phyloP scores from a whole-genome alignment of 2,113 vertebrate genomes.

The Chaetorhynchus papuensis region DNA sequence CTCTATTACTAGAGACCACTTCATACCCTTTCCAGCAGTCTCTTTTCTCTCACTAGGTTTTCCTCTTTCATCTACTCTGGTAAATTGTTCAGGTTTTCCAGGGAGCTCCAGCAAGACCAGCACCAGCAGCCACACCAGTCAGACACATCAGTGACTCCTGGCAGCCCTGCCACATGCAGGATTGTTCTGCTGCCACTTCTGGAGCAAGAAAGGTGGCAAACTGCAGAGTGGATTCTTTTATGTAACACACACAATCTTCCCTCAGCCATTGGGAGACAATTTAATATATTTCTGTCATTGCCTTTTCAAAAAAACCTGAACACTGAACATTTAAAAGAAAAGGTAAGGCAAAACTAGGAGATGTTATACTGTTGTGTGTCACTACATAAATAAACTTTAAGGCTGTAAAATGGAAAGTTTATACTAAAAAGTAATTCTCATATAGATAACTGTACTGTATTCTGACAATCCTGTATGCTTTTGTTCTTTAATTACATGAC shows the following conservation, averaged over 20 bases:
- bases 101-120: neutral
- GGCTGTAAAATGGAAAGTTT: neutral
- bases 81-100: neutral
- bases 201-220: neutral
- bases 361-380: neutral
- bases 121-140: neutral
- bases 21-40: neutral
- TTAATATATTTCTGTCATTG: neutral
- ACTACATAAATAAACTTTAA: neutral
- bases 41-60: neutral
- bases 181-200: neutral
- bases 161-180: neutral
- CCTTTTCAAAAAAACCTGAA: neutral
- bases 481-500: neutral
- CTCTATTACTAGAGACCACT: neutral
- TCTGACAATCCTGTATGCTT: neutral
- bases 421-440: neutral
- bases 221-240: neutral
- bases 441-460: neutral
- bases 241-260: neutral
- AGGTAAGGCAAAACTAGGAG: neutral
- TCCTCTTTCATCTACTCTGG: neutral
- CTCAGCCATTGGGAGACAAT: neutral
- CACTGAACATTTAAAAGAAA: neutral
- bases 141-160: neutral